These are phyloP conservation scores for Enteromius treurensis DNA, from an alignment of 2,797 vertebrate genomes.

Conservation along the genomic window DNA sequence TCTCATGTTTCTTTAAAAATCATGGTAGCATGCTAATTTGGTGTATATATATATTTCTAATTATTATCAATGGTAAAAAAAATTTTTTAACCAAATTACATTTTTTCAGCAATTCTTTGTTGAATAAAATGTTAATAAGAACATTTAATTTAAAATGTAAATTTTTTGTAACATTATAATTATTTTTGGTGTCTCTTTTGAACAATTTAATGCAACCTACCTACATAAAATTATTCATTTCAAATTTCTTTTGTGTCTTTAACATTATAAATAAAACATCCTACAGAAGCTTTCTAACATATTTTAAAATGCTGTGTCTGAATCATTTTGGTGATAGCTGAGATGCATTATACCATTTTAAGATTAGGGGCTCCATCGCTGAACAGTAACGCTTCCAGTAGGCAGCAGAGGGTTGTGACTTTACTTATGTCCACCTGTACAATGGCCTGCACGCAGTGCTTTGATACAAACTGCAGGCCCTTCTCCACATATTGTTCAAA, in stretches of 20 bases:
- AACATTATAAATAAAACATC: neutral
- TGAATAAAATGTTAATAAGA: neutral
- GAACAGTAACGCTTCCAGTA: conserved; percentile 84
- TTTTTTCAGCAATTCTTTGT: neutral
- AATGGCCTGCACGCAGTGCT: conserved; percentile 83
- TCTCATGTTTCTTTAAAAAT: neutral
- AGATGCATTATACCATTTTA: conserved; percentile 74
- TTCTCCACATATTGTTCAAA: conserved; percentile 82
- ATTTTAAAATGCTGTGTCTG: neutral
- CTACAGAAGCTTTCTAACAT: neutral
- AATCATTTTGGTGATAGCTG: neutral
- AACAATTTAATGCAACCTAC: neutral
- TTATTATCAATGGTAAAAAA: neutral
- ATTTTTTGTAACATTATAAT: neutral
- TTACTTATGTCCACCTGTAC: conserved; percentile 90
- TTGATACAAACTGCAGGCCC: conserved; percentile 82
- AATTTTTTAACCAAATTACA: neutral
- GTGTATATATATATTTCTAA: neutral
- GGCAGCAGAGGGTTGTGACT: conserved; percentile 84
- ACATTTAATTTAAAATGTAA: neutral
- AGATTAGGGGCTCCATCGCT: conserved; percentile 74
- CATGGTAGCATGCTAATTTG: neutral
- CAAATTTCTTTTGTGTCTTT: neutral
- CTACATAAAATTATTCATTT: neutral
- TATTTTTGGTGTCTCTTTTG: neutral